Evolutionary conservation across 2,113 vertebrate genomes (phyloP), one percentile per base, ranked within the genome.

Genomic region (Parotia lawesii): DNA sequence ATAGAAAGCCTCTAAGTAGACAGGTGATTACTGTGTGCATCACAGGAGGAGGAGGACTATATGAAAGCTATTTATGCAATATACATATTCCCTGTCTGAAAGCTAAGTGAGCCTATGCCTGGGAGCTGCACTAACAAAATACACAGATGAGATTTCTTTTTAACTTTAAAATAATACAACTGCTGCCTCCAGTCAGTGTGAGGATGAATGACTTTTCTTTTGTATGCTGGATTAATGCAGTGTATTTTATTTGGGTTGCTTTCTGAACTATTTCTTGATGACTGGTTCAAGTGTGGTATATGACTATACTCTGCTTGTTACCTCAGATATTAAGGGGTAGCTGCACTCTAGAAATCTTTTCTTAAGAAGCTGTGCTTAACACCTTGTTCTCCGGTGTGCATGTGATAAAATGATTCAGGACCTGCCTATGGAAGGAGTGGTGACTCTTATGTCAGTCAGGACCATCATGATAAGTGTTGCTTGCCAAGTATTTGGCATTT

Each of bases 31-130:
- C 82, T 84, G 90, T 64, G 65, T 50, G 47, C 69, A 74, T 95
- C 69, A 60, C 75, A 90, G 57, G 45, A 90, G 65, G 53, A 90
- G 37, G 82, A 90, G 57, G 60, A 40, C 79, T 88, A 4, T 70
- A 42, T 83, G 69, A 90, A 91, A 94, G 85, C 83, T 94, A 45
- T 91, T 95, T 88, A 88, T 94, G 57, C 72, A 90, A 85, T 95
- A 95, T 95, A 93, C 87, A 77, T 90, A 95, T 88, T 96, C 44
- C 25, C 25, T 86, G 72, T 84, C 76, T 91, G 87, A 93, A 95
- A 93, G 95, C 83, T 93, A 90, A 91, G 79, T 93, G 75, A 95
- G 79, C 56, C 21, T 77, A 42, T 94, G 89, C 93, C 94, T 84
- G 57, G 90, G 69, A 95, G 94, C 90, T 85, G 86, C 84, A 57